These are phyloP conservation scores for Anthonomus grandis DNA, from an alignment of 1,140 invertebrate species.

Conservation along the genomic window DNA sequence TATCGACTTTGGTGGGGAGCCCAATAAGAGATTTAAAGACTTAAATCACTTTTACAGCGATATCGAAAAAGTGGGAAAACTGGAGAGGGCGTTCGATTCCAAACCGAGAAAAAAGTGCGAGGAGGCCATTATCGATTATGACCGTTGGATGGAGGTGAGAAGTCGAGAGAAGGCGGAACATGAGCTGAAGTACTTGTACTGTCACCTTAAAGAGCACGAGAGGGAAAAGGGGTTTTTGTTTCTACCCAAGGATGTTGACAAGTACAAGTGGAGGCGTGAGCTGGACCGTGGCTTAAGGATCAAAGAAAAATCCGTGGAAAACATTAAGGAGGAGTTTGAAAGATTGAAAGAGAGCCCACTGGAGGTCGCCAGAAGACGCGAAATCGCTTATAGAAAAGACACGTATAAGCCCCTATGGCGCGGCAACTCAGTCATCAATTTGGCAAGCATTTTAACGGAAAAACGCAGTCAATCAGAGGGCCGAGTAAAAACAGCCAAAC, in stretches of 20 bases:
- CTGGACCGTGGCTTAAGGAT: conserved; percentile 74
- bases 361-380: conserved; percentile 48
- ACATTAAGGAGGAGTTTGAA: conserved; percentile 72
- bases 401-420: conserved; percentile 79
- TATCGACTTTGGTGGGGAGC: conserved; percentile 65
- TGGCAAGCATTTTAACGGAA: conserved; percentile 64
- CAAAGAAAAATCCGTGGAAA: conserved; percentile 83
- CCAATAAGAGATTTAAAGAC: conserved; percentile 79
- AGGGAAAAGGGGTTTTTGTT: conserved; percentile 82
- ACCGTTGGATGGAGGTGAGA: conserved; percentile 77
- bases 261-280: conserved; percentile 61
- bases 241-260: conserved; percentile 66
- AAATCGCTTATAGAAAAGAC: conserved; percentile 58
- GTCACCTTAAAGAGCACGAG: conserved; percentile 74
- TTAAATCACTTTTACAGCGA: conserved; percentile 82
- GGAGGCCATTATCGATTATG: conserved; percentile 80
- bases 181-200: conserved; percentile 74
- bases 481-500: conserved; percentile 27
- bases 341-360: conserved; percentile 51
- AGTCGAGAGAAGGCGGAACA: conserved; percentile 76
- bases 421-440: conserved; percentile 73
- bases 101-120: conserved; percentile 67
- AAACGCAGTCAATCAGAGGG: conserved; percentile 47
- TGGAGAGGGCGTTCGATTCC: conserved; percentile 72
- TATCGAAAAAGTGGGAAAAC: conserved; percentile 77